Conservation (phyloP, 2,888 invertebrate species). For the Timema podura region DNA sequence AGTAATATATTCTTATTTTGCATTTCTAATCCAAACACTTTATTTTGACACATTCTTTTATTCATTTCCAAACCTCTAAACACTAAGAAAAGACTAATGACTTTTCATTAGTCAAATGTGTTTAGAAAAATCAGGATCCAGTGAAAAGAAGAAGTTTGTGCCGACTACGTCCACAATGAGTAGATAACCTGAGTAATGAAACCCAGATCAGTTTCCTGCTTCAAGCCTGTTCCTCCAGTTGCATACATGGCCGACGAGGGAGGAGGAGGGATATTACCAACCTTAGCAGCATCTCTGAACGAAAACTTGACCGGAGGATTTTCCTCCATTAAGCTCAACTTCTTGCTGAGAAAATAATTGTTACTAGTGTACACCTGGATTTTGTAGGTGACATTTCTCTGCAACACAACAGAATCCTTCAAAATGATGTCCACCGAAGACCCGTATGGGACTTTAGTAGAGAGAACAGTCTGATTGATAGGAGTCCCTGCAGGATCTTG, state of each 20-base stretch:
- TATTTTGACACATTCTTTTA: too few relatives aligned
- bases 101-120: too few relatives aligned
- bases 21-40: too few relatives aligned
- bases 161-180: conserved; percentile 18
- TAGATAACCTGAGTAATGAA: conserved; percentile 22
- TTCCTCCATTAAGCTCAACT: conserved; percentile 11
- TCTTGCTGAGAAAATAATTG: conserved; percentile 20
- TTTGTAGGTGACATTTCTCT: conserved; percentile 19
- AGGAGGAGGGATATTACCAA: background rate
- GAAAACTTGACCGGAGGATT: conserved; percentile 20
- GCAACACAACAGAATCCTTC: conserved; percentile 21
- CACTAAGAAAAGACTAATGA: too few relatives aligned
- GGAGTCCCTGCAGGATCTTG: conserved; percentile 20
- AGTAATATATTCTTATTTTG: too few relatives aligned
- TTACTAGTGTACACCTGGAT: conserved; percentile 23
- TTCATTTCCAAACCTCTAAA: too few relatives aligned
- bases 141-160: background rate
- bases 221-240: conserved; percentile 1
- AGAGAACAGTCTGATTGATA: conserved; percentile 19
- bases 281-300: conserved; percentile 20
- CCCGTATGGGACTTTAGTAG: conserved; percentile 19
- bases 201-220: conserved; percentile 21
- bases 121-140: too few relatives aligned
- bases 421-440: conserved; percentile 17
- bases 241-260: conserved; percentile 14